Base-by-base conservation (phyloP, 2,113 vertebrate species). In the Mellivora capensis region DNA sequence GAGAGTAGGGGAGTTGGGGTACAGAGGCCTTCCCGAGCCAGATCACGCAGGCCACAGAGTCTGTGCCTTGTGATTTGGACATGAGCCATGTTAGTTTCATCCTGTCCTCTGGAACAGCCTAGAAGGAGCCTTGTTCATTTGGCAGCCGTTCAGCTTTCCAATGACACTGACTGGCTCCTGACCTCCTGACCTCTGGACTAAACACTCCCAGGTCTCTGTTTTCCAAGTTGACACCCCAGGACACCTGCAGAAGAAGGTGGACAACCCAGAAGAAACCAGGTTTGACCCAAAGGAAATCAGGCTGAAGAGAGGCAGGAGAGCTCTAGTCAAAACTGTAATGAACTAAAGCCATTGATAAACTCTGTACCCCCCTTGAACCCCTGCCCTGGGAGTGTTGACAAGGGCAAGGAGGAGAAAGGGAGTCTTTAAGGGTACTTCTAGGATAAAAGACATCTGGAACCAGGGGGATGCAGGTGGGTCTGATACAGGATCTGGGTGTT, bases 11-110 rank as follows among this genome's bases (percentile, higher is more conserved):
- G 17, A 0, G 0, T 49, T 10, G 6, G 25, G 83, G 31, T 8
- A 0, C 31, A 44, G 39, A 31, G 20, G 11, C 34, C 44, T 37
- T 21, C n/a, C 17, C 31, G 27, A 23, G 34, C 15, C 27, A 7
- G 49, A 3, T 39, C 67, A 8, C 0, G 1, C 4, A 1, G 42
- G 67, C 76, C 0, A 0, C 7, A 1, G 29, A 74, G 21, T 25
- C 77, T 31, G 12, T 7, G 67, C 9, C 2, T 7, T 4, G 12
- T 15, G 44, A 37, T 31, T 7, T 21, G 29, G 20, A 29, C 25
- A 3, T 59, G 0, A 25, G 6, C 67, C 44, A 1, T 0, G 0
- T 81, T 44, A 4, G 15, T 52, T 27, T 71, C 39, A 0, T 29
- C 21, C 62, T n/a, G 1, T 93, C 47, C 10, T 62, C 31, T 87